Evolutionary conservation across 64 coral and sea anemone genomes (phyloP), one percentile per base, ranked within the genome.

Genomic region (Montipora capricornis): DNA sequence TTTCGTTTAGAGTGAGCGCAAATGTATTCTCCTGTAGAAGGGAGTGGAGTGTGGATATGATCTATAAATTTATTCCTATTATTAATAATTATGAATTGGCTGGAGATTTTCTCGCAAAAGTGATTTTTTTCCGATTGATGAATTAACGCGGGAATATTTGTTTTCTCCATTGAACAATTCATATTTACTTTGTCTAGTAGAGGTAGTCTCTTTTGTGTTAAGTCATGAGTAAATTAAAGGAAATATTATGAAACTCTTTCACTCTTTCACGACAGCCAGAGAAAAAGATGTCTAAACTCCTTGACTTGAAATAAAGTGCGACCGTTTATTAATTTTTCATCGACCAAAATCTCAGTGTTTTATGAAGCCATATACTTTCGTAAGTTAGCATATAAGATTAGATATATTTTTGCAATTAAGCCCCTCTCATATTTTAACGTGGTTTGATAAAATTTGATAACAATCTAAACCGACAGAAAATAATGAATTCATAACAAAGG

Each of bases 401-500:
- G 37, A 71, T 71, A 50, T 86, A 14, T 50, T 86, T 17, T 20
- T 45, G 3, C n/a, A 73, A 78, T 78, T 4, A 49, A 78, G 44
- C 5, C 16, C 0, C 6, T 49, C 2, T 69, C 9, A 47, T 1
- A 10, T 70, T 49, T 86, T 68, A 45, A 19, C 29, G 6, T 24
- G 62, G 45, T 86, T 51, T 86, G 66, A 86, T 86, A 5, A 73
- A 20, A 86, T 29, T 71, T 49, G 62, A 71, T 73, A 16, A 86
- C 9, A 86, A 86, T 47, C 19, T 20, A 6, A 20, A 71, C 82
- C 46, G 82, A 70, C 45, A 50, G 19, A 47, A 22, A 11, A 8
- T 50, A 86, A 86, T 26, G 46, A 50, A 86, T 86, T 86, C 82
- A 86, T 69, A 50, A 71, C 82, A 71, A 73, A 16, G 19, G 4